Evolutionary conservation across 2,113 vertebrate species (phyloP), one percentile per base, ranked within the genome.

Genomic region (Ageneiosus marmoratus): DNA sequence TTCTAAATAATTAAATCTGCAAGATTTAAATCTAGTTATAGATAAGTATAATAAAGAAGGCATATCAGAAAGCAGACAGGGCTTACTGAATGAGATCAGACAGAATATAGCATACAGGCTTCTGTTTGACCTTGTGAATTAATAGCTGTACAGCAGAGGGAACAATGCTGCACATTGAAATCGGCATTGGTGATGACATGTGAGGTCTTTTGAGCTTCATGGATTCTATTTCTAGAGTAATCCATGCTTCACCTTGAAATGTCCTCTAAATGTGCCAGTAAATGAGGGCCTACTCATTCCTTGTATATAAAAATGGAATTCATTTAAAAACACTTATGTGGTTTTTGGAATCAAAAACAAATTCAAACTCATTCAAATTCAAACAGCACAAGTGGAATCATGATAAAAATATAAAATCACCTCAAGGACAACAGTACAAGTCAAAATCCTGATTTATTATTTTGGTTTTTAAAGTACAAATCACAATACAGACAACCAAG

Each of bases 241-340:
- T 27, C 55, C 24, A 37, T 55, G 15, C n/a, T 73, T 88, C 83
- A 83, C 85, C 83, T 85, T 88, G 80, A 78, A 85, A 86, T 46
- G 80, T 75, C 81, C 85, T 69, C 56, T 44, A 67, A 11, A 69
- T 83, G 63, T 65, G 70, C 27, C 41, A 70, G 63, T 41, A 27
- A 20, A 62, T 34, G 34, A 46, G 24, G 20, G 34, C 78, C 22
- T 62, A 86, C 20, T 84, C 55, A 41, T 53, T 76, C 58, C 67
- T 73, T 70, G 63, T 56, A 60, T 8, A 13, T 12, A 46, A 56
- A 34, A 56, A 77, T 15, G 70, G 34, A 56, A 82, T 82, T 55
- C n/a, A 73, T 67, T 67, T 79, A 63, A 62, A 82, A 69, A 80
- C 56, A 69, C 13, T 60, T 76, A 24, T 72, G 67, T 56, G 53